Percentiles rank a stretch among this genome's conserved stretches.
Conservation (phyloP, 2,888 invertebrate genomes). For the Leptura quadrifasciata region DNA sequence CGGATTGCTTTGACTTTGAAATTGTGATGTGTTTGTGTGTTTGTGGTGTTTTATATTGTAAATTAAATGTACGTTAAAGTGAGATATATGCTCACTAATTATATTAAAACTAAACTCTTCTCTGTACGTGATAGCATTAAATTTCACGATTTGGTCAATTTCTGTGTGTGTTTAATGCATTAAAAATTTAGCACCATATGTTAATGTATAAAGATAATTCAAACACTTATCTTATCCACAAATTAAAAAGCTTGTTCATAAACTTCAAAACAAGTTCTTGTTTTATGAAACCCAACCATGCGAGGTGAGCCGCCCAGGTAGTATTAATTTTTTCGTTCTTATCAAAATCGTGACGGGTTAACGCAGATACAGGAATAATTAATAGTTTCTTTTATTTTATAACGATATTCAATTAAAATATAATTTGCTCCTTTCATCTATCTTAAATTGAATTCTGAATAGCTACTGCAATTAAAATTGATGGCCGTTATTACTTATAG, state of each 20-base stretch:
- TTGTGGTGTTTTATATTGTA: too few relatives aligned
- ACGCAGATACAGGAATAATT: slow-evolving; percentile 45
- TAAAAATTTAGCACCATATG: slow-evolving; percentile 25
- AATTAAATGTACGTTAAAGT: too few relatives aligned
- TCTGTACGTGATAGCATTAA: background rate
- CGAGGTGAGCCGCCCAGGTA: slow-evolving; percentile 35
- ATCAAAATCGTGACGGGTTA: slow-evolving; percentile 36
- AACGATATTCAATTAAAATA: slow-evolving; percentile 49
- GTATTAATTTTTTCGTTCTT: slow-evolving; percentile 36
- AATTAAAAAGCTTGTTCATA: slow-evolving; percentile 40
- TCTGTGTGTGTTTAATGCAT: background rate
- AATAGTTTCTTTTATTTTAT: slow-evolving; percentile 51
- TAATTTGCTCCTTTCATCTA: slow-evolving; percentile 16
- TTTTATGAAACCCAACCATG: slow-evolving; percentile 27
- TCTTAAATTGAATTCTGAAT: slow-evolving; percentile 3
- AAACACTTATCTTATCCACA: slow-evolving; percentile 37
- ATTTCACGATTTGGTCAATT: background rate
- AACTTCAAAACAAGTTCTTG: slow-evolving; percentile 32
- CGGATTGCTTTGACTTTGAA: too few relatives aligned
- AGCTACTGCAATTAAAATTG: slow-evolving; percentile 30
- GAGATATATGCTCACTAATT: too few relatives aligned
- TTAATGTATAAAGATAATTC: slow-evolving; percentile 5
- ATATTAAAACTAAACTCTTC: background rate
- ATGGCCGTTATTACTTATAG: background rate
- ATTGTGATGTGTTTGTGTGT: too few relatives aligned